A percentile compares a stretch with the other conserved stretches of the same genome.
Conservation (phyloP, 2,888 invertebrate genomes). For the Nemotelus nigrinus region DNA sequence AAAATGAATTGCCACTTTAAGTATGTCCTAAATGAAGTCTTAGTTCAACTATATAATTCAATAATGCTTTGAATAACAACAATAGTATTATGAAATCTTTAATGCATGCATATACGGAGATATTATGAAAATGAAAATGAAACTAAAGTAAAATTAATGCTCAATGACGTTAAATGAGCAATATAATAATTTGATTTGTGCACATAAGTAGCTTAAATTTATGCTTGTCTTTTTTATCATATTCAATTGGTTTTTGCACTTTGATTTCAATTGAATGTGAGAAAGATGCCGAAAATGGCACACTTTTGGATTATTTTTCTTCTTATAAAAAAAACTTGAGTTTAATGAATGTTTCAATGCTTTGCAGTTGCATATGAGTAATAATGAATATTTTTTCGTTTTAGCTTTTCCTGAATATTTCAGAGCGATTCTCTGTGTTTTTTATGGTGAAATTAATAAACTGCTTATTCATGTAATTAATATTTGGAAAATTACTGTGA, state of each 20-base stretch:
- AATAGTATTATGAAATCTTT: slow-evolving; percentile 6
- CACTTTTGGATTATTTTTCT: background rate
- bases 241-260: too few relatives aligned
- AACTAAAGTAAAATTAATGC: background rate
- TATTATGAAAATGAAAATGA: slow-evolving; percentile 3
- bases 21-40: slow-evolving; percentile 3
- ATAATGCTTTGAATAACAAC: slow-evolving; percentile 18
- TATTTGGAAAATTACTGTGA: background rate
- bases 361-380: too few relatives aligned
- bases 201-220: background rate
- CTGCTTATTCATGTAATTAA: background rate
- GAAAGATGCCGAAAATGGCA: slow-evolving; percentile 43
- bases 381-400: too few relatives aligned
- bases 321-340: too few relatives aligned
- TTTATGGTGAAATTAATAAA: too few relatives aligned
- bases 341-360: too few relatives aligned
- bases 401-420: too few relatives aligned
- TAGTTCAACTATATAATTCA: slow-evolving; percentile 5
- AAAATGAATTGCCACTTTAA: background rate
- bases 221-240: too few relatives aligned
- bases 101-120: slow-evolving; percentile 13
- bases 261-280: background rate
- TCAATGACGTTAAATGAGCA: slow-evolving; percentile 1
- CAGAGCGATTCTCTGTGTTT: background rate
- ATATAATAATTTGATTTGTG: slow-evolving; percentile 33